phyloP scores from a whole-genome alignment of 2,797 vertebrate genomes.

The Pseudochirops cupreus region DNA sequence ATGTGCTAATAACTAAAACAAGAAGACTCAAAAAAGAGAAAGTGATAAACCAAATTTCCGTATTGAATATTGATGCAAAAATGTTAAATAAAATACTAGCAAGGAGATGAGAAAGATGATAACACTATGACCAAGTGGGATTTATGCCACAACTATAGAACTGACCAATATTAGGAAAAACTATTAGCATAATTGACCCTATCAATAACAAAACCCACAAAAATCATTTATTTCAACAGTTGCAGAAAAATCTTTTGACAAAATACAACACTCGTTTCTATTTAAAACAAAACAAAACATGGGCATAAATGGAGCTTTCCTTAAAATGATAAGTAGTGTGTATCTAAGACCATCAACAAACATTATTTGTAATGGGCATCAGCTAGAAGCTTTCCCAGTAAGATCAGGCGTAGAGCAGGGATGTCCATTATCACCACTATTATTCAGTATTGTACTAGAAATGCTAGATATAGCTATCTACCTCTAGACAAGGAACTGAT shows the following conservation, averaged over 20 bases:
- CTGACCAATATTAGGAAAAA: background rate
- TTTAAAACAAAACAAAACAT: background rate
- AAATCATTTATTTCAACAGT: background rate
- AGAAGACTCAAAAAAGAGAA: background rate
- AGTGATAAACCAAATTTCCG: background rate
- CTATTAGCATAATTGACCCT: background rate
- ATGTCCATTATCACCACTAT: background rate
- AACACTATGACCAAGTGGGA: background rate
- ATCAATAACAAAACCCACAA: background rate
- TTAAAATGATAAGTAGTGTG: background rate
- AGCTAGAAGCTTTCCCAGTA: background rate
- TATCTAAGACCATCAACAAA: no score
- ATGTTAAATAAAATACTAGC: background rate
- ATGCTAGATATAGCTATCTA: no score
- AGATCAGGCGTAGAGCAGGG: background rate
- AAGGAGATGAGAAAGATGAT: background rate
- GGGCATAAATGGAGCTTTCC: background rate
- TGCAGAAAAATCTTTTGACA: background rate
- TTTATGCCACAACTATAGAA: background rate
- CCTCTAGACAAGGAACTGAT: background rate
- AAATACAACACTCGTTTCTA: background rate
- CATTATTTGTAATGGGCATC: no score
- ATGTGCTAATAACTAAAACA: background rate
- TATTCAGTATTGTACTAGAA: background rate
- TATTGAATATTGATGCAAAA: background rate